Evolutionary conservation across 2,888 invertebrate species (phyloP), one percentile per base, ranked within the genome.

Genomic region (Poecilus cupreus): DNA sequence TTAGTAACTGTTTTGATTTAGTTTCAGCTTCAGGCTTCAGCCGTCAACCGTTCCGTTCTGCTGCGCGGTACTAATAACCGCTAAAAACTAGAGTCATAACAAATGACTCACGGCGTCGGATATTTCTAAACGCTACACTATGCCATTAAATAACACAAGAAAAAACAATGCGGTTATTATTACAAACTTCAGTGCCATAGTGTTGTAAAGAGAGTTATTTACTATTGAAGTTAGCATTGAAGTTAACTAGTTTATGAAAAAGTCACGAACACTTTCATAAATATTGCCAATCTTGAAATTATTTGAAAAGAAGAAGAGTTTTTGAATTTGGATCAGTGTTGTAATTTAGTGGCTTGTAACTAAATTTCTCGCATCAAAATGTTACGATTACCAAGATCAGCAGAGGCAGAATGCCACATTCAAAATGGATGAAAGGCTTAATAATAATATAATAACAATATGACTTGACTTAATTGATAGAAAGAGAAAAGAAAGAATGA

Each of bases 1-100:
- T 51, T 51, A 51, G 51, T 51, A 60, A 60, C 60, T 18, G 60
- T 26, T 26, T 60, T 60, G 54, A 22, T 18, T 20, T 54, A 22
- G 54, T 54, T 18, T 54, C 43, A 43, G 13, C 43, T 43, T 32
- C 32, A 32, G 32, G 13, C 43, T 43, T 32, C 32, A 32, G 32
- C 32, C 32, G 32, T 32, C 2, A 32, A 32, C 6, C 32, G 32
- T 32, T 32, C 4, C 43, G 43, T 43, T 43, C 43, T n/a, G 13
- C 10, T n/a, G 43, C 43, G n/a, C 43, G n/a, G 43, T 11, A 4
- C 20, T 13, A 51, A 18, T 13, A 51, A 51, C 51, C 51, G 51
- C 51, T 51, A 18, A 60, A 54, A 24, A 22, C 60, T 24, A 2
- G 11, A 26, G 26, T 24, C 26, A 26, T 24, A 60, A 26, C 60